Evolutionary conservation across 2,113 vertebrate species (phyloP).

Genomic region (Pundamilia nyererei): DNA sequence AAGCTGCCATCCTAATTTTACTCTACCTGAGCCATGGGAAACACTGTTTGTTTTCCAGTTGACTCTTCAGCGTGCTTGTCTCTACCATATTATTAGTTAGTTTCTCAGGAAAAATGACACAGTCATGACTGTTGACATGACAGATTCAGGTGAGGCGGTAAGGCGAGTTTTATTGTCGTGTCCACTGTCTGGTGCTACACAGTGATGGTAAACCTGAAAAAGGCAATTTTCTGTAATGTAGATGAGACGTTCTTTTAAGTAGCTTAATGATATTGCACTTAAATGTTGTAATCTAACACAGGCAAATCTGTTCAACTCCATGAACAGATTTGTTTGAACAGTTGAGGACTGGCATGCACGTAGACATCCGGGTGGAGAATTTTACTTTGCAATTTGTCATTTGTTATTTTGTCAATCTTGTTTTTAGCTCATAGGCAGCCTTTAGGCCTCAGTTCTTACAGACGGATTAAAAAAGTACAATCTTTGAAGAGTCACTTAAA

Average conservation of each 20-base stretch:
- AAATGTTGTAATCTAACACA: neutral
- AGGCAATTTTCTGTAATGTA: neutral
- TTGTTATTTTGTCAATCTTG: neutral
- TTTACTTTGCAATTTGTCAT: neutral
- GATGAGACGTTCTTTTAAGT: neutral
- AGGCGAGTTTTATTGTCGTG: neutral
- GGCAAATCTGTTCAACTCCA: neutral
- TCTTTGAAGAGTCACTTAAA: neutral
- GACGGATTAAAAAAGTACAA: neutral
- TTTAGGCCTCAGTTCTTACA: neutral
- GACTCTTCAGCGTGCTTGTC: neutral
- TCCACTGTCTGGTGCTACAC: neutral
- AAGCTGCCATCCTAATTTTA: neutral
- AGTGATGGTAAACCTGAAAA: neutral
- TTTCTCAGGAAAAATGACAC: neutral
- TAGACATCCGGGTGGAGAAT: neutral
- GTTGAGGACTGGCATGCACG: neutral
- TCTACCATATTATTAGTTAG: neutral
- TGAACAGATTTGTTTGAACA: neutral
- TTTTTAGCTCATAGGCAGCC: neutral
- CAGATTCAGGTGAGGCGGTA: neutral
- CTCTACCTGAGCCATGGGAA: neutral
- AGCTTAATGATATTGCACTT: neutral
- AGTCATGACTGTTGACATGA: neutral
- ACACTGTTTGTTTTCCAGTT: neutral